Conservation (phyloP, 2,888 invertebrate genomes). For the Callosobruchus maculatus region DNA sequence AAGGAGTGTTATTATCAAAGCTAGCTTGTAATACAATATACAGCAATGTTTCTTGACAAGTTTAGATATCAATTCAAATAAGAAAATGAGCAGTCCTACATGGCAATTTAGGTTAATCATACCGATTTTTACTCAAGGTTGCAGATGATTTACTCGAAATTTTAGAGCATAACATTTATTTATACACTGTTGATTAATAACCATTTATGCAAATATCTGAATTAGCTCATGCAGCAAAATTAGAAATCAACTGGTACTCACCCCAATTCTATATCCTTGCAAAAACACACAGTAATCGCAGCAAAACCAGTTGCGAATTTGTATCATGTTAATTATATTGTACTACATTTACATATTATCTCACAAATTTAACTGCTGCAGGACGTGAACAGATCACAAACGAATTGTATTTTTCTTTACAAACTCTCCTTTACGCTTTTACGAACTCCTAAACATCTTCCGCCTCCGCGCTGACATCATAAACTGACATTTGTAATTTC, state of each 20-base stretch:
- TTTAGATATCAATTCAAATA: not conserved
- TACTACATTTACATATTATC: not conserved
- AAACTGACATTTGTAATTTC: no score
- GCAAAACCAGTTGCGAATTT: not conserved
- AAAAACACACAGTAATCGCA: not conserved
- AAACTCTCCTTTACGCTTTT: no score
- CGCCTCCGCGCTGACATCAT: not conserved
- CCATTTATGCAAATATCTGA: conserved; percentile 5
- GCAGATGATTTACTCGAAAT: conserved; percentile 4
- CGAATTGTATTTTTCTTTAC: not conserved
- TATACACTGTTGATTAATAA: conserved; percentile 11
- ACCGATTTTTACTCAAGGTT: conserved; percentile 22
- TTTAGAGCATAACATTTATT: conserved; percentile 11
- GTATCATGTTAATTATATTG: not conserved
- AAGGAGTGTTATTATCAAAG: not conserved
- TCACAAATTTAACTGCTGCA: not conserved
- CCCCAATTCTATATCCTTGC: not conserved
- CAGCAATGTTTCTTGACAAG: conserved; percentile 1
- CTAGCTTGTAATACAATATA: not conserved
- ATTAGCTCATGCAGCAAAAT: conserved; percentile 21
- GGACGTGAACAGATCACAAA: not conserved
- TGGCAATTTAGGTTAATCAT: conserved; percentile 14
- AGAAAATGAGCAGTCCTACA: not conserved
- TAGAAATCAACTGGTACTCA: conserved; percentile 9
- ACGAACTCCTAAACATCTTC: not conserved